Percentiles rank a stretch among this genome's conserved stretches.
Conservation (phyloP, 2,113 vertebrate species). For the Sylvietta virens region DNA sequence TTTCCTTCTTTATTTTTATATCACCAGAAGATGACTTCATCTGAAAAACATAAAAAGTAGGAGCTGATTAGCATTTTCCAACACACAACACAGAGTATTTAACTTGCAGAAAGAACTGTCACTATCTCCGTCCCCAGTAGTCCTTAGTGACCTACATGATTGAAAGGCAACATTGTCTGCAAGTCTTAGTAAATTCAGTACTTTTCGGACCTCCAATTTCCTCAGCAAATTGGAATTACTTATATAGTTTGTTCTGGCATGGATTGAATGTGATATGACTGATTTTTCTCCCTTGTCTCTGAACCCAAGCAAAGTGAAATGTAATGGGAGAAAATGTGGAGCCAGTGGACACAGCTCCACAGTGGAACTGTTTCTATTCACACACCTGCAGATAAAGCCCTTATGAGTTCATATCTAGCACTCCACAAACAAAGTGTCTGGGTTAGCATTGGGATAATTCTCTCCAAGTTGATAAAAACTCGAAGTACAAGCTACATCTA, state of each 20-base stretch:
- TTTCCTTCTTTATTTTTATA: constrained; percentile 87
- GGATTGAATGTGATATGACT: neutral
- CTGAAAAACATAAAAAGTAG: constrained; percentile 70
- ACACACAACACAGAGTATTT: neutral
- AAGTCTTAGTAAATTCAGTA: neutral
- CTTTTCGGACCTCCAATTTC: neutral
- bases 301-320: neutral
- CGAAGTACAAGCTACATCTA: neutral
- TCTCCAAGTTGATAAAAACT: neutral
- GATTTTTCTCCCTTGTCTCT: neutral
- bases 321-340: neutral
- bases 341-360: neutral
- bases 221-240: neutral
- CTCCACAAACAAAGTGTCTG: neutral
- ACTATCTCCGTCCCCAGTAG: neutral
- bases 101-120: neutral
- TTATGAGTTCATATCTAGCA: neutral
- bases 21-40: constrained; percentile 78
- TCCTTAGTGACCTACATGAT: neutral
- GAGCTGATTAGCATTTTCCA: neutral
- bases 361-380: neutral
- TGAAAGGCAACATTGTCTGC: neutral
- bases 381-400: neutral
- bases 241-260: neutral
- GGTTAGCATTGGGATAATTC: neutral